Evolutionary conservation across 2,113 vertebrate species (phyloP).

Genomic region (Alligator mississippiensis): DNA sequence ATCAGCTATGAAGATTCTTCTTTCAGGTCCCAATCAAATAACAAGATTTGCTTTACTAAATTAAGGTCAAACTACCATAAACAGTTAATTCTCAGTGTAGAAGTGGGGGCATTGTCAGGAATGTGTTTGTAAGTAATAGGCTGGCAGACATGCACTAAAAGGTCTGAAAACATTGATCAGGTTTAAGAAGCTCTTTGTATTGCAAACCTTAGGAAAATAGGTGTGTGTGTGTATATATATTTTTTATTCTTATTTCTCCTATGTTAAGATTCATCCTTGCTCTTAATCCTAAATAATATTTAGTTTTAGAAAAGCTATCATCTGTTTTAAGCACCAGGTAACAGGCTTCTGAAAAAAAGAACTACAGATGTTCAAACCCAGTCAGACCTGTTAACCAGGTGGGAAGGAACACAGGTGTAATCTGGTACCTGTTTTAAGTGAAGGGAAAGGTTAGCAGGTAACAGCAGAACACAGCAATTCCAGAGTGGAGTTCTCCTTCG

Average conservation of each 20-base stretch:
- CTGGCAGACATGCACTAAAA: not conserved
- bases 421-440: too few relatives aligned
- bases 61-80: not conserved
- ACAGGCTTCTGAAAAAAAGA: not conserved
- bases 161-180: not conserved
- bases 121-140: not conserved
- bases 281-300: not conserved
- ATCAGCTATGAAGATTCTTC: not conserved
- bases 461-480: too few relatives aligned
- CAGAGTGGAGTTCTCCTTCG: too few relatives aligned
- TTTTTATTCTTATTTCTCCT: not conserved
- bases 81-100: not conserved
- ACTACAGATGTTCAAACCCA: not conserved
- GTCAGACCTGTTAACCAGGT: not conserved
- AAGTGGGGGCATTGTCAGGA: not conserved
- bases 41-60: not conserved
- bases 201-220: not conserved
- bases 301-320: not conserved
- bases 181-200: not conserved
- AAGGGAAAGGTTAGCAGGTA: too few relatives aligned
- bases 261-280: not conserved
- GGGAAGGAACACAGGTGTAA: not conserved
- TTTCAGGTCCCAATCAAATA: not conserved
- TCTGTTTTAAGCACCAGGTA: not conserved
- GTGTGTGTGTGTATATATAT: not conserved